Evolutionary conservation across 2,888 invertebrate genomes (phyloP), one percentile per base, ranked within the genome.

Genomic region (Caradrina kadenii): DNA sequence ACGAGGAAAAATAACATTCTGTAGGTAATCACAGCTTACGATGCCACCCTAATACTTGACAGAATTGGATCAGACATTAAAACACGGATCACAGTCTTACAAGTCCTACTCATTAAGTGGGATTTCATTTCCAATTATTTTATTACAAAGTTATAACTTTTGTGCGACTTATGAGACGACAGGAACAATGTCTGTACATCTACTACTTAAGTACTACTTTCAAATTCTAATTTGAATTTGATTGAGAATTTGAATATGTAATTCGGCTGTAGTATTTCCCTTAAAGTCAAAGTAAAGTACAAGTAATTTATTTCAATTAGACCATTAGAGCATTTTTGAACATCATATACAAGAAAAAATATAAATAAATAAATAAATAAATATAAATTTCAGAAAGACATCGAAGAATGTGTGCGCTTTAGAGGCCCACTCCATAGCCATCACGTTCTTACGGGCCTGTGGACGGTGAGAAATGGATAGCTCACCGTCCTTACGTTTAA

Each of bases 11-110:
- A 49, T n/a, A 62, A 35, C 31, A 31, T 54, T 15, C 22, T 17
- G 39, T 61, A 45, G 17, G 17, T 45, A 74, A 74, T 73, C 56
- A 49, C 19, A 39, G 22, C 21, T 55, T 67, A 53, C 22, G 62
- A 73, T 52, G 2, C 48, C 53, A 5, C 49, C 39, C 21, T 42
- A 48, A 55, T 67, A 61, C 53, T 58, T 50, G 61, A 50, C 15
- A 35, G 21, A 45, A 73, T 62, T 50, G 11, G 21, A 68, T 67
- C 13, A 61, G 49, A 42, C 45, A 56, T 59, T 58, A 62, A 49
- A 58, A 58, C 17, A 53, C 19, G 22, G 21, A 53, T 66, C 31
- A 50, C 7, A 56, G 31, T 53, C 45, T 66, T 48, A 48, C 21
- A 26, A 73, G 48, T 48, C 13, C 4, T 52, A 11, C 19, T 45